Evolutionary conservation across 2,113 vertebrate genomes (phyloP).

Genomic region (Ceuthmochares aereus): DNA sequence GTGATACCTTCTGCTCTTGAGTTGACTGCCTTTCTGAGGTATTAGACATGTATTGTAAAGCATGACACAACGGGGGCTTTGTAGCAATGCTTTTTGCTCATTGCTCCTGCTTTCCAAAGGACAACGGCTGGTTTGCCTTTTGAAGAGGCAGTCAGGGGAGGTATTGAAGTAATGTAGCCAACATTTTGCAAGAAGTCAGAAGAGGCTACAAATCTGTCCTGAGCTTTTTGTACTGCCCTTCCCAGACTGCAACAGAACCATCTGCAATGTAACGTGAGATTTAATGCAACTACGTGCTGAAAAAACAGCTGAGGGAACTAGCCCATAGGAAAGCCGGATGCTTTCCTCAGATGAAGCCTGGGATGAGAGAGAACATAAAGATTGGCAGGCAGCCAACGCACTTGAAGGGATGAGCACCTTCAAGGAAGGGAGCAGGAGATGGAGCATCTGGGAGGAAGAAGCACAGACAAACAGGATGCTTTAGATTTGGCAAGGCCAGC

Average conservation of each 20-base stretch:
- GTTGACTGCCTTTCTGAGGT: neutral
- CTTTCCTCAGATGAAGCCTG: neutral
- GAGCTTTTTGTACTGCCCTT: neutral
- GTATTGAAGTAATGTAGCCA: neutral
- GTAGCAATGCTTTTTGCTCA: neutral
- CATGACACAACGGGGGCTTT: neutral
- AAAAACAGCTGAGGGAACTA: neutral
- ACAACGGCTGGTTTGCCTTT: neutral
- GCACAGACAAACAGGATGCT: slow-evolving; percentile 23
- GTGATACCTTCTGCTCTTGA: neutral
- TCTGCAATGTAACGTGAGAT: neutral
- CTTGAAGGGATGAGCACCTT: slow-evolving; percentile 6
- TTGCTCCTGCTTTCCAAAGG: neutral
- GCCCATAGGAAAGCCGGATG: neutral
- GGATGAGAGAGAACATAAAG: neutral
- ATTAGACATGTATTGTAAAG: neutral
- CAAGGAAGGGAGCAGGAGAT: slow-evolving; percentile 35
- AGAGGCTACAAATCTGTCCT: neutral
- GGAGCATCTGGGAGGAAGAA: slow-evolving; percentile 28
- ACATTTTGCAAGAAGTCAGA: neutral
- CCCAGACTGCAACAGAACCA: neutral
- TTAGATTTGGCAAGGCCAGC: slow-evolving; percentile 25
- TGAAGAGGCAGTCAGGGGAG: neutral
- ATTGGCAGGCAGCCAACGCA: neutral
- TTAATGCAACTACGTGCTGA: neutral